Conservation (phyloP, 2,888 invertebrate species). For the Rhagophthalmus giganteus region DNA sequence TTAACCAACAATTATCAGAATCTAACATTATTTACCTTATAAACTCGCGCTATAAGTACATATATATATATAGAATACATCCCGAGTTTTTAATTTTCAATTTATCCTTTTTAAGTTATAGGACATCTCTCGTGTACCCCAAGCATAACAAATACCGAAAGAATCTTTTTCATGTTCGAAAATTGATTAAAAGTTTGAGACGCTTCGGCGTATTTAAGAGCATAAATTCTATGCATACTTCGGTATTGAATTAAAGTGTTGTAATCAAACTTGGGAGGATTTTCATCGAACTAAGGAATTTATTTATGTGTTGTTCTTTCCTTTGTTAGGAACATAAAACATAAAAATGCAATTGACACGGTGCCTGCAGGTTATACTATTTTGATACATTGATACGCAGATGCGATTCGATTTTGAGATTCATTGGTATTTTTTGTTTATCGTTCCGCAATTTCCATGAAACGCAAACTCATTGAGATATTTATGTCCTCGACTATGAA, state of each 20-base stretch:
- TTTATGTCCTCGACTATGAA: constrained; percentile 17
- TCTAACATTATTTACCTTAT: too few species aligned
- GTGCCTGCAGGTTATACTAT: constrained; percentile 54
- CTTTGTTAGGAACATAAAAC: constrained; percentile 48
- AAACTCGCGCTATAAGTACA: too few species aligned
- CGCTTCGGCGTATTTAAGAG: constrained; percentile 54
- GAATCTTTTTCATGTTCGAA: constrained; percentile 55
- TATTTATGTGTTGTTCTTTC: constrained; percentile 52
- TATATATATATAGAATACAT: too few species aligned
- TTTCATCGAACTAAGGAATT: constrained; percentile 46
- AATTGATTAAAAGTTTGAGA: constrained; percentile 57
- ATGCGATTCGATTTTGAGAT: constrained; percentile 39
- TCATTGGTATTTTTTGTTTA: constrained; percentile 33
- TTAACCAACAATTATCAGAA: too few species aligned
- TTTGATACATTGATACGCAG: constrained; percentile 42
- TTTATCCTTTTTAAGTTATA: constrained; percentile 26
- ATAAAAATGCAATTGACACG: constrained; percentile 56
- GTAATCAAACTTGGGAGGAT: constrained; percentile 48
- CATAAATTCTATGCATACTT: constrained; percentile 58
- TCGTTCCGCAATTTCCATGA: constrained; percentile 13
- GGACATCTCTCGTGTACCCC: constrained; percentile 25
- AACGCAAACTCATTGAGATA: constrained; percentile 11
- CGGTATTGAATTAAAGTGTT: constrained; percentile 57
- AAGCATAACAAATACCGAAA: constrained; percentile 35
- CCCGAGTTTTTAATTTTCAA: constrained; percentile 6